These are phyloP conservation scores for Halisarca cf. caerulea DNA, from an alignment of 37 sponge, comb jelly and placozoan species.

Conservation along the genomic window DNA sequence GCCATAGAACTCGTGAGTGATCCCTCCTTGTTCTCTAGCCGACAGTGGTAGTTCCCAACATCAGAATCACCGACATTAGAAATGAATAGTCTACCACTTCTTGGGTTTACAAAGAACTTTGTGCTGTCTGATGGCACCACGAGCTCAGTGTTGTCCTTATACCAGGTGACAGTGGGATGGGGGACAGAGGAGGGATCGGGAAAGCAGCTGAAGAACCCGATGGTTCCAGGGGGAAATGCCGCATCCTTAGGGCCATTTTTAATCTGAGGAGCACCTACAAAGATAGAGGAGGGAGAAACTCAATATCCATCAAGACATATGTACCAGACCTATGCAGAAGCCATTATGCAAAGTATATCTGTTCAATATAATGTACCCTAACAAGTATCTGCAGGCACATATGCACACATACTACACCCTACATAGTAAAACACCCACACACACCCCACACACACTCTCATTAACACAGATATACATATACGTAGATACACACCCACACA, in stretches of 20 bases:
- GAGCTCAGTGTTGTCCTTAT: neutral
- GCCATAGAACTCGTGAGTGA: neutral
- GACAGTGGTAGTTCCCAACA: neutral
- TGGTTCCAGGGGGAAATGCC: neutral
- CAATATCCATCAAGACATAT: too few species aligned
- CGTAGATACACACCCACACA: neutral
- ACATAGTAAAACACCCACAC: neutral
- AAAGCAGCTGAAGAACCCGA: constrained; percentile 7
- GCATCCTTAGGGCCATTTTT: neutral
- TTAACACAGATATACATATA: neutral
- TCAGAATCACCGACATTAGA: neutral
- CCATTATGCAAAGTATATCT: too few species aligned
- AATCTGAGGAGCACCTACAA: neutral
- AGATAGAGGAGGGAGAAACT: too few species aligned
- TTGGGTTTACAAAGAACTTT: neutral
- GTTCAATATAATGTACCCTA: neutral
- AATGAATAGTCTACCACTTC: constrained; percentile 13
- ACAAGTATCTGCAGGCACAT: neutral
- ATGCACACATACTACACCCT: neutral
- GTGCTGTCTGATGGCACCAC: neutral
- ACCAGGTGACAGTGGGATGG: constrained; percentile 6
- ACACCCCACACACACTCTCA: neutral
- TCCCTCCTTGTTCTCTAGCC: neutral
- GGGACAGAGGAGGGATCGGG: neutral
- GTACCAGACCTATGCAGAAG: too few species aligned